Percentiles rank a stretch among this genome's conserved stretches.
These are phyloP conservation scores for Metacarcinus magister DNA, from an alignment of 2,888 invertebrate genomes.

Conservation along the genomic window DNA sequence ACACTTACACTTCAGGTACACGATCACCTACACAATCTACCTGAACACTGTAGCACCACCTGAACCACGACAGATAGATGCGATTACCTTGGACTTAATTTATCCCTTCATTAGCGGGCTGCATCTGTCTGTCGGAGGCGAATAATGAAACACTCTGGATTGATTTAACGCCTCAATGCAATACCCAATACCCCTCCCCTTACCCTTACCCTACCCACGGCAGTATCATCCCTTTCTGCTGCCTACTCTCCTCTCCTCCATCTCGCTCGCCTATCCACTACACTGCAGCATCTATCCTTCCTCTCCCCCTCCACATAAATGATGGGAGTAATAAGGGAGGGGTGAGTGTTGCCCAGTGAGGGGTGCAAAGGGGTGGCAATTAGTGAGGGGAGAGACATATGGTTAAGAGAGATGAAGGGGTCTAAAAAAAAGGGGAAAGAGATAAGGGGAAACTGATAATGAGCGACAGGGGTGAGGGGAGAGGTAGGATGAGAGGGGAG, in stretches of 20 bases:
- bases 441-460: slow-evolving; percentile 12
- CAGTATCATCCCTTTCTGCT: neutral
- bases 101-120: slow-evolving; percentile 14
- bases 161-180: slow-evolving; percentile 11
- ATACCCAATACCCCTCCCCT: neutral
- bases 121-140: neutral
- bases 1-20: neutral
- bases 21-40: neutral
- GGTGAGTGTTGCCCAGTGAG: neutral
- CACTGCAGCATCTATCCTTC: neutral
- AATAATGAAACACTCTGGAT: slow-evolving; percentile 3
- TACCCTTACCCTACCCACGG: neutral
- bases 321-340: neutral
- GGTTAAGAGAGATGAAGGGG: neutral
- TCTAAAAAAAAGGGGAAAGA: neutral
- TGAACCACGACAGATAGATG: neutral
- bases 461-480: neutral
- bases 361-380: neutral
- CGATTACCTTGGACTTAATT: neutral
- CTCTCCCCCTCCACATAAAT: neutral
- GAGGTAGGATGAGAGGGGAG: neutral
- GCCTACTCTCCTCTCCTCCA: neutral
- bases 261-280: neutral
- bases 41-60: slow-evolving; percentile 28
- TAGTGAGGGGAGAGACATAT: neutral